Evolutionary conservation across 2,797 vertebrate genomes (phyloP).

Genomic region (Pagetopsis macropterus): DNA sequence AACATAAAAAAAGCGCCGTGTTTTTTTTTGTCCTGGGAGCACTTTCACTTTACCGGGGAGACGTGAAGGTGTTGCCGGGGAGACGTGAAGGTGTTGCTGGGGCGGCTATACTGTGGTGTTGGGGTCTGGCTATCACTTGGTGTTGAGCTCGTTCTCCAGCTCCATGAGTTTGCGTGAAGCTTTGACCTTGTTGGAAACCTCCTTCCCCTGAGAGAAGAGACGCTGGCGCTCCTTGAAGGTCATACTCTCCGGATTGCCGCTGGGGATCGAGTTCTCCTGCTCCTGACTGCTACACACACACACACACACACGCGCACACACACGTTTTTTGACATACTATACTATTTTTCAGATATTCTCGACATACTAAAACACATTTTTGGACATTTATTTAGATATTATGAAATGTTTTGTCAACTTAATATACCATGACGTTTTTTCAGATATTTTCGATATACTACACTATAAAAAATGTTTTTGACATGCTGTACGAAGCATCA

Average conservation of each 20-base stretch:
- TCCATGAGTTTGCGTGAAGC: constrained; percentile 97
- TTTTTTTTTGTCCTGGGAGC: constrained; percentile 60
- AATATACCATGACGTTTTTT: no score
- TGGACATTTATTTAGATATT: no score
- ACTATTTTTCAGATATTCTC: no score
- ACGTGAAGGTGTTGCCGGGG: constrained; percentile 51
- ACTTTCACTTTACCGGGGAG: constrained; percentile 42
- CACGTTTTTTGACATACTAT: no score
- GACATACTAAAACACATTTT: no score
- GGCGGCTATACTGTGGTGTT: constrained; percentile 89
- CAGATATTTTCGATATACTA: no score
- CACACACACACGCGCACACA: no score
- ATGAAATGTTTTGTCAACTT: no score
- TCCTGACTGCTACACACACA: constrained; percentile 84
- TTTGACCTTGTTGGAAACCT: constrained; percentile 97
- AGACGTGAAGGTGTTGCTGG: no score
- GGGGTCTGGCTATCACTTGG: constrained; percentile 87
- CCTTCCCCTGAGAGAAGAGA: constrained; percentile 98
- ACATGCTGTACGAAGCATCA: no score
- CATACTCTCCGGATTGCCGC: constrained; percentile 92
- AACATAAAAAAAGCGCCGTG: constrained; percentile 49
- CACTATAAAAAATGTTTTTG: no score
- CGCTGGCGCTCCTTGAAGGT: constrained; percentile 98
- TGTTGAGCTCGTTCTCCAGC: constrained; percentile 98
- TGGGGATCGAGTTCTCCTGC: constrained; percentile 83